Evolutionary conservation across 1,140 invertebrate species (phyloP), one percentile per base, ranked within the genome.

Genomic region (Cyclina sinensis): DNA sequence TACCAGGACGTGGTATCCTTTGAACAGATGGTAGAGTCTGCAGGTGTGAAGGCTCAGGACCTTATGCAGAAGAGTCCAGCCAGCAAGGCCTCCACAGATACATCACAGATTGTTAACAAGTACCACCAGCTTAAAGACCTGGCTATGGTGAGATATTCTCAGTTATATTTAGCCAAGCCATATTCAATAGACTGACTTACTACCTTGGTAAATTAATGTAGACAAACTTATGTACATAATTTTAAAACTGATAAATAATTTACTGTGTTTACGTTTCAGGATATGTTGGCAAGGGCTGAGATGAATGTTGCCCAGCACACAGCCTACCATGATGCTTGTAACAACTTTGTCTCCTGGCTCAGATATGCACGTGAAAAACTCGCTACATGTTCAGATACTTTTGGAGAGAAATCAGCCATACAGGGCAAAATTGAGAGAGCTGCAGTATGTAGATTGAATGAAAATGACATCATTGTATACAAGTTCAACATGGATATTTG

Each of bases 311-410:
- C 91, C 12, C 91, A 95, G 30, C 94, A 95, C 68, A 94, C 95
- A 87, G 91, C 90, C 27, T 95, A 93, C 88, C 91, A 94, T 39
- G 95, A 99, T 96, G 97, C 97, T 82, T 98, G 97, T 82, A 97
- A 98, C 94, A 98, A 99, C 91, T 99, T 99, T 94, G 97, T 98
- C 88, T 97, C 98, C 92, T 99, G 99, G 99, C 97, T 99, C 57
- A 96, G 98, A 92, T 97, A 97, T 79, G 97, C 98, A 14, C 98
- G 98, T 93, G 99, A 99, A 95, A 97, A 97, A 83, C 96, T 99
- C n/a, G 97, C 97, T 80, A 99, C 99, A 94, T 99, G 98, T 94
- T 98, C 98, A 0, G 98, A 99, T 94, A 98, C 98, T 7, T 99
- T 98, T 21, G 98, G 98, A 24, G 98, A 99, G 92, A 99, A 98